These are phyloP conservation scores for Nomada lathburiana DNA, from an alignment of 2,888 invertebrate genomes.

Conservation along the genomic window DNA sequence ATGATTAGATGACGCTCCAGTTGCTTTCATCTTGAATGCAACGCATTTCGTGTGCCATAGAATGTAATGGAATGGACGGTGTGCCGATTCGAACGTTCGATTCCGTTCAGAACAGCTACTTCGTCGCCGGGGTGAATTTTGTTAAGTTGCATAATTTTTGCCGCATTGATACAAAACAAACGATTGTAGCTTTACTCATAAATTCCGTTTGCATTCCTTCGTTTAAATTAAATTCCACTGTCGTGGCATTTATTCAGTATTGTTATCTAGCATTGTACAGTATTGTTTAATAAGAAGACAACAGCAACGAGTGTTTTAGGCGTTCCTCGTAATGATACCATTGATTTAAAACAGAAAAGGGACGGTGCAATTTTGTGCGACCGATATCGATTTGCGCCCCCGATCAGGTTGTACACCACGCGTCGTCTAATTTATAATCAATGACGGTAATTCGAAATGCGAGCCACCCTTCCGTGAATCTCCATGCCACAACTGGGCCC, in stretches of 20 bases:
- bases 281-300: too few species aligned
- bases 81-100: too few species aligned
- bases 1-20: conserved; percentile 3
- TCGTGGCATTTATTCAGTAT: too few species aligned
- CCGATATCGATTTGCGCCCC: background rate
- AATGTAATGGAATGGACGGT: too few species aligned
- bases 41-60: too few species aligned
- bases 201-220: background rate
- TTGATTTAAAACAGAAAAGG: background rate
- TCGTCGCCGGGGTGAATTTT: too few species aligned
- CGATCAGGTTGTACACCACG: conserved; percentile 31
- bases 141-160: background rate
- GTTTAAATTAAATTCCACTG: background rate
- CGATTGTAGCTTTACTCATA: too few species aligned
- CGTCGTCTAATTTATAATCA: conserved; percentile 54
- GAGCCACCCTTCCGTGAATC: conserved; percentile 47
- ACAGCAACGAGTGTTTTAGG: background rate
- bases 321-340: background rate
- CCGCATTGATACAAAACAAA: too few species aligned
- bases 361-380: too few species aligned
- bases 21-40: background rate
- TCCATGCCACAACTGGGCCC: conserved; percentile 48
- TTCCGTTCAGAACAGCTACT: too few species aligned
- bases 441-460: conserved; percentile 56
- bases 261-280: too few species aligned